phyloP scores from a whole-genome alignment of 2,113 vertebrate genomes.

The Muscicapa adusta region DNA sequence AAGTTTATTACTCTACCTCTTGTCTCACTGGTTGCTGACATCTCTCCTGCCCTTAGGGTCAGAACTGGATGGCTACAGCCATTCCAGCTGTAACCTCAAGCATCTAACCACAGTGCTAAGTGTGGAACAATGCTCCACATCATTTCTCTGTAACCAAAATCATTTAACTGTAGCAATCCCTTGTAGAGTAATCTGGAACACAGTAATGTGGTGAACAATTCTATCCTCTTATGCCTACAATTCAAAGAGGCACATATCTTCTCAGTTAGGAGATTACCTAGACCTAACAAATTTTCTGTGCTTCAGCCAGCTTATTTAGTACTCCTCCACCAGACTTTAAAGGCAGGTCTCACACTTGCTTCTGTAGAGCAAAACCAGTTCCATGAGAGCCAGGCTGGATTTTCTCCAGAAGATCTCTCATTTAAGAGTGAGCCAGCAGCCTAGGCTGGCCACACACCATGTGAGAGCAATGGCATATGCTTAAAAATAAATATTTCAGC shows the following conservation, averaged over 20 bases:
- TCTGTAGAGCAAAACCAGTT: neutral
- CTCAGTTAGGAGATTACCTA: neutral
- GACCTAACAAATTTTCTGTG: neutral
- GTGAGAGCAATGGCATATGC: neutral
- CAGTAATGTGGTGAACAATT: fast-evolving
- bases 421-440: neutral
- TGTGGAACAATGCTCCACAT: neutral
- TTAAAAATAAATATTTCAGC: neutral
- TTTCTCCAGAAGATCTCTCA: neutral
- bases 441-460: neutral
- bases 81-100: neutral
- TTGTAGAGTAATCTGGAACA: neutral
- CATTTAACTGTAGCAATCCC: neutral
- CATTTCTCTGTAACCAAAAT: neutral
- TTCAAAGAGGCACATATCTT: neutral
- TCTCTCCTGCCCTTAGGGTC: neutral
- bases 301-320: neutral
- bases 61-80: neutral
- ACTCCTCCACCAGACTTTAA: neutral
- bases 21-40: neutral
- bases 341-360: neutral
- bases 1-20: neutral
- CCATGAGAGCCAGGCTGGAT: neutral
- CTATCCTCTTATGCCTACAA: neutral
- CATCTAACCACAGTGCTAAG: neutral